Base-by-base conservation (phyloP, 2,113 vertebrate genomes). In the Genyomyrus donnyi region DNA sequence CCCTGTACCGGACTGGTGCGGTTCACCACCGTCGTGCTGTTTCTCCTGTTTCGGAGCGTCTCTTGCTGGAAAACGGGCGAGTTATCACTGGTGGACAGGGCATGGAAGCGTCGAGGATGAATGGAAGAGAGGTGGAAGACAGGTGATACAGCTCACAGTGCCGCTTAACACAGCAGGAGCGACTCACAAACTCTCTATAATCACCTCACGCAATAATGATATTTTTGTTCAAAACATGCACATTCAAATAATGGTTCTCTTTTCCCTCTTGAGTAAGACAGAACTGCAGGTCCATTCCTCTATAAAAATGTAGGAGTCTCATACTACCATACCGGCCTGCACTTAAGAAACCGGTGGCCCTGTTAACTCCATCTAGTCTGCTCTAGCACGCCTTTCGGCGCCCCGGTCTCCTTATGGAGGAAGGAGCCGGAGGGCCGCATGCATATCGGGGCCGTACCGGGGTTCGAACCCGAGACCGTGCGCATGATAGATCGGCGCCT, bases 41-140 rank as follows among this genome's bases (percentile, higher is more conserved):
- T 99, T 92, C 98, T 96, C 92, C 98, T 96, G 93, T 96, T 96
- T 85, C 97, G 96, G 84, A 97, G 93, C 84, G 96, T 93, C 62
- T 96, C 97, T 93, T 95, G 95, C 94, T 99, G 98, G 95, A 99
- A 99, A 93, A 99, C 98, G 91, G 97, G 97, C 1, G 96, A 96
- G 90, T 95, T 96, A 92, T 99, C 98, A 24, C 98, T 99, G 93
- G 11, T 70, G 50, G 35, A 85, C 31, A 48, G n/a, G 52, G 21
- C 8, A 84, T 7, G 56, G 21, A 35, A 80, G 8, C 5, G 80
- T 24, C 10, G 6, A 31, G 19, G n/a, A 62, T 11, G 39, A 62
- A 62, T 11, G 39, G 48, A 6, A 31, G 1, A 46, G 13, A 89
- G 39, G 8, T 89, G 17, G 80, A 53, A 52, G 1, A 21, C 19